phyloP scores from a whole-genome alignment of 2,888 invertebrate species.

The Chironomus tentans region DNA sequence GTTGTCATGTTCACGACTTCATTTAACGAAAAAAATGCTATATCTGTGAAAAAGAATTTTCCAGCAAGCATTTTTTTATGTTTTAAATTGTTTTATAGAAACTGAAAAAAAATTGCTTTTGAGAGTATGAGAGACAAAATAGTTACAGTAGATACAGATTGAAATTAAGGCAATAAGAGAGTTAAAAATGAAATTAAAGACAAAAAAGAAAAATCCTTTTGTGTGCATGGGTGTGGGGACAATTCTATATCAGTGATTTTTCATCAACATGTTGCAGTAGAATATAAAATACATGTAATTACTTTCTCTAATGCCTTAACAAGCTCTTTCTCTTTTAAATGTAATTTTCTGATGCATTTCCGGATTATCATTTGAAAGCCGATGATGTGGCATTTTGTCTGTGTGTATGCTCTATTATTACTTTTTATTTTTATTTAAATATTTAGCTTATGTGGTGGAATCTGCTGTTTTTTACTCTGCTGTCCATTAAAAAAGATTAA shows the following conservation, averaged over 20 bases:
- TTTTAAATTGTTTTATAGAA: background rate
- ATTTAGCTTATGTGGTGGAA: no score
- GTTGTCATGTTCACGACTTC: slow-evolving; percentile 12
- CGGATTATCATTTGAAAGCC: no score
- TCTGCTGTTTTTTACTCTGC: no score
- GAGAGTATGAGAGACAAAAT: background rate
- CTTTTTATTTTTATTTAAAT: no score
- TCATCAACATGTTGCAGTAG: slow-evolving; percentile 6
- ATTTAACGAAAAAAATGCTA: background rate
- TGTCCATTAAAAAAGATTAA: no score
- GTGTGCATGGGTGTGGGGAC: no score
- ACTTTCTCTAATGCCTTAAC: background rate
- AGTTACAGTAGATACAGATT: background rate
- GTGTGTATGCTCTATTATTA: no score
- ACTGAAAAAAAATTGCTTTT: background rate
- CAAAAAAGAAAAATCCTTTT: no score
- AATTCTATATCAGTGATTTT: no score
- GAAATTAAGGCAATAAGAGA: background rate
- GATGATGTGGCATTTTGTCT: no score
- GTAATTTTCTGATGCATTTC: no score
- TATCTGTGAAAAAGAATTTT: slow-evolving; percentile 1
- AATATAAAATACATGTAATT: background rate
- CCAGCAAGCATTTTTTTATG: background rate
- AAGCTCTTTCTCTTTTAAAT: background rate
- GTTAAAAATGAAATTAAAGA: no score